Base-by-base conservation (phyloP, 2,888 invertebrate genomes). In the Boloria euphrosyne region DNA sequence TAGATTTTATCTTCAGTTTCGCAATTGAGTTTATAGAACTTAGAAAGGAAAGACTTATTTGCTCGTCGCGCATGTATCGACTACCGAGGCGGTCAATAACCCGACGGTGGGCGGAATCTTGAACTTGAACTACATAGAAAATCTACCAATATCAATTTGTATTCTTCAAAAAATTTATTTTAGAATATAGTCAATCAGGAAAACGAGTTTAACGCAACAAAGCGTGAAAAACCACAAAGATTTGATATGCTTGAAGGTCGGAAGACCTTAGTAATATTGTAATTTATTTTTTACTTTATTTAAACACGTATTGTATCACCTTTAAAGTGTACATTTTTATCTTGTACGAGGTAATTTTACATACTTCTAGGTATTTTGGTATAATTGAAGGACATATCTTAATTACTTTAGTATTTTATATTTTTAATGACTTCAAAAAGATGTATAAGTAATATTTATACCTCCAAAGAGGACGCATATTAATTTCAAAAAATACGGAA, bases 121-220 rank as follows among this genome's bases (percentile, higher is more conserved):
- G 88, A 89, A 90, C 90, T 89, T 89, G 88, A 90, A 89, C 86
- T 84, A 85, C 78, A 85, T 66, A 82, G 80, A 76, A 77, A 75
- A 78, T 74, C 69, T 76, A 77, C 78, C 80, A 80, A 78, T 75
- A 77, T 78, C 77, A 46, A 46, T 31, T 64, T 52, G 57, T 59
- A 63, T 54, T 14, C 38, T 38, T 14, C n/a, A 18, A 10, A 17
- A 10, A 18, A 57, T 51, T n/a, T 46, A 16, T 13, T 27, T 59
- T 13, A 49, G 10, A 14, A 0, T 49, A 46, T 4, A 2, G 1
- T 16, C 31, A 38, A 38, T 10, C 2, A 38, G 31, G 31, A 38
- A 16, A n/a, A 14, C 16, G 31, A 13, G 17, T 49, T 59, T 38
- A 17, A 49, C 17, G 27, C 17, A 59, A 38, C 49, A 17, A 59